Percentiles rank a stretch among this genome's conserved stretches.
Evolutionary conservation across 2,888 invertebrate species (phyloP).

Genomic region (Archaeoteleia sp.): DNA sequence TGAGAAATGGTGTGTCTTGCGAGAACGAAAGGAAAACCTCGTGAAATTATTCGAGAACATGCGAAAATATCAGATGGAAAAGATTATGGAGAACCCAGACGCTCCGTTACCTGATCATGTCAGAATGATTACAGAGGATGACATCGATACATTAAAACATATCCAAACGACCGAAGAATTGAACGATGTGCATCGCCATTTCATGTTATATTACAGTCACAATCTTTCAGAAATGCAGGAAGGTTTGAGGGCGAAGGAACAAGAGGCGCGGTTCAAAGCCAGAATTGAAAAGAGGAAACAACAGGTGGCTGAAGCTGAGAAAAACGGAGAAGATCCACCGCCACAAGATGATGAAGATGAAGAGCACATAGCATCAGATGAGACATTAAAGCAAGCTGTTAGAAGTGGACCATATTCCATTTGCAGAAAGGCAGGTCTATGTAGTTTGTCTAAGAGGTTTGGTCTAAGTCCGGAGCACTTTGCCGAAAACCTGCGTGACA

Average conservation of each 20-base stretch:
- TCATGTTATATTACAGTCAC: slow-evolving; percentile 92
- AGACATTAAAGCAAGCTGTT: slow-evolving; percentile 90
- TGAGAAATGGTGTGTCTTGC: slow-evolving; percentile 95
- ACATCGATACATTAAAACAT: slow-evolving; percentile 84
- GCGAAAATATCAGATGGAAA: slow-evolving; percentile 91
- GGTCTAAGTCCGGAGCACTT: slow-evolving; percentile 96
- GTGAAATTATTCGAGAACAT: slow-evolving; percentile 90
- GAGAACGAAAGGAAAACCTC: slow-evolving; percentile 88
- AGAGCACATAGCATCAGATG: slow-evolving; percentile 76
- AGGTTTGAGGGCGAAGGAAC: slow-evolving; percentile 81
- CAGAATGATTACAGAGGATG: slow-evolving; percentile 88
- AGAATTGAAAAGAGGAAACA: slow-evolving; percentile 74
- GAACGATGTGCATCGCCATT: slow-evolving; percentile 93
- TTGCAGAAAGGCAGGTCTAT: slow-evolving; percentile 89
- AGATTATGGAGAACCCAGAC: slow-evolving; percentile 85
- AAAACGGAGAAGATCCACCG: slow-evolving; percentile 79
- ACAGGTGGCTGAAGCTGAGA: slow-evolving; percentile 79
- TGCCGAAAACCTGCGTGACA: slow-evolving; percentile 96
- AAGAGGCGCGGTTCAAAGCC: slow-evolving; percentile 79
- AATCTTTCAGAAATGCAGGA: slow-evolving; percentile 90
- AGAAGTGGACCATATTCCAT: slow-evolving; percentile 92
- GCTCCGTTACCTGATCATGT: slow-evolving; percentile 89
- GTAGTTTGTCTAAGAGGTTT: slow-evolving; percentile 90
- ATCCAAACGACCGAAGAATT: slow-evolving; percentile 93
- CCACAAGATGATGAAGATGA: slow-evolving; percentile 74